Base-by-base conservation (phyloP, 2,888 invertebrate species). In the Paralinhomoeus sp. region DNA sequence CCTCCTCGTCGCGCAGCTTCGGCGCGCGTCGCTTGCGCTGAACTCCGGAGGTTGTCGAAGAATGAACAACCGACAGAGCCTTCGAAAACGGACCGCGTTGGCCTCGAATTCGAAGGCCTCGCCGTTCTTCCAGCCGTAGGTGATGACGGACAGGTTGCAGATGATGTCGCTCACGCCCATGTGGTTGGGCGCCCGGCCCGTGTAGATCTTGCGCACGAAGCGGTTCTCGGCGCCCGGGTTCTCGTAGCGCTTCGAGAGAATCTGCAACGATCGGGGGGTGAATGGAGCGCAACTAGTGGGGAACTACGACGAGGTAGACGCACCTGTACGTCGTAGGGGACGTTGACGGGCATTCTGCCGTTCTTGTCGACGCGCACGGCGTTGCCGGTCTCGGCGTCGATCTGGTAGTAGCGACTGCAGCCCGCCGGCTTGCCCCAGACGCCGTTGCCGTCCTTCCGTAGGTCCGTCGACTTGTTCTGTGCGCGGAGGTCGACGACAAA, bases 161-260 rank as follows among this genome's bases (percentile, higher is more conserved):
- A 24, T 36, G 22, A 22, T 37, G 3, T 41, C 34, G 27, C 27
- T 27, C 7, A 27, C 27, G 27, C 27, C 27, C 27, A 27, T 12
- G 27, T 27, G 27, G 27, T 27, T 27, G 27, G 27, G 18, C 21
- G 22, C 27, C 38, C 48, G 48, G 13, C 48, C 51, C 21, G 50
- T 49, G 46, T 50, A 54, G 37, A 54, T 52, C 45, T 54, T 54
- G 22, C 52, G 35, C 7, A 52, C 51, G 41, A 54, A 54, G 17
- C 49, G 45, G 36, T 49, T 48, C 1, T 48, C 46, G 7, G 50
- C 49, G 24, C 45, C 40, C 2, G 51, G 48, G 45, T 54, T 48
- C 35, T 54, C 54, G 40, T 54, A 54, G 37, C 52, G 42, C 34
- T 54, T 54, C 15, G 43, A 47, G 9, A 48, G 43, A 24, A 51